phyloP scores from a whole-genome alignment of 2,888 invertebrate species.

The Drosophila mimica region DNA sequence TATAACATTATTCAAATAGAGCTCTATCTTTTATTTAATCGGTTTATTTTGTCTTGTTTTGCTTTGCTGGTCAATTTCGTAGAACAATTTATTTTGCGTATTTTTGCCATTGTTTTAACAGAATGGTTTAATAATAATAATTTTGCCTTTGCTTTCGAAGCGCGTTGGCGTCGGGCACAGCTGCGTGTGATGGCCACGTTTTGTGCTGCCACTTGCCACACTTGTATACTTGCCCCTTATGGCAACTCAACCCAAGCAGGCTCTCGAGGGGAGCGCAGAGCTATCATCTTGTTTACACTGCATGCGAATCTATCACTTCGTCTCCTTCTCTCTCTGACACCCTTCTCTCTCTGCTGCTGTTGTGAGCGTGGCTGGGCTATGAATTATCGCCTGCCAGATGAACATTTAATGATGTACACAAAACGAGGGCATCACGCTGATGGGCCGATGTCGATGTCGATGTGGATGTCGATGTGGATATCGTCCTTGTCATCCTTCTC shows the following conservation, averaged over 20 bases:
- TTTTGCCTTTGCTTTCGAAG: slow-evolving; percentile 33
- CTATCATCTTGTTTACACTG: slow-evolving; percentile 47
- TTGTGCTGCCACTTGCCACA: slow-evolving; percentile 16
- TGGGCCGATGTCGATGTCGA: slow-evolving; percentile 16
- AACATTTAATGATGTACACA: slow-evolving; percentile 79
- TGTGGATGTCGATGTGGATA: slow-evolving; percentile 20
- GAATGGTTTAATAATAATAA: slow-evolving; percentile 40
- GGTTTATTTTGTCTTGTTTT: background rate
- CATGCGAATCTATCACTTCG: background rate
- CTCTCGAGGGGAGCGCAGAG: background rate
- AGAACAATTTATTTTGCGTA: slow-evolving; percentile 21
- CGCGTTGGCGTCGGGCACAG: slow-evolving; percentile 47
- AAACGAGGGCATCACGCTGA: slow-evolving; percentile 56
- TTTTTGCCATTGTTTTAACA: slow-evolving; percentile 48
- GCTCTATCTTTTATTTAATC: slow-evolving; percentile 1
- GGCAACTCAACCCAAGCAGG: background rate
- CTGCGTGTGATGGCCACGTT: slow-evolving; percentile 69
- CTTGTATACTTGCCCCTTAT: slow-evolving; percentile 19
- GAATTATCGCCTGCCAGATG: slow-evolving; percentile 80
- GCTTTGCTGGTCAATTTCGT: slow-evolving; percentile 19
- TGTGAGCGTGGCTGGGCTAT: slow-evolving; percentile 53
- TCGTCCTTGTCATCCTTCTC: slow-evolving; percentile 19
- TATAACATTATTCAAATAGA: slow-evolving; percentile 17
- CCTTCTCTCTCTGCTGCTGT: slow-evolving; percentile 2
- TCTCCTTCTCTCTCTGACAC: background rate